A percentile compares a stretch with the other conserved stretches of the same genome.
phyloP scores from a whole-genome alignment of 2,113 vertebrate genomes.

The Pseudorasbora parva region DNA sequence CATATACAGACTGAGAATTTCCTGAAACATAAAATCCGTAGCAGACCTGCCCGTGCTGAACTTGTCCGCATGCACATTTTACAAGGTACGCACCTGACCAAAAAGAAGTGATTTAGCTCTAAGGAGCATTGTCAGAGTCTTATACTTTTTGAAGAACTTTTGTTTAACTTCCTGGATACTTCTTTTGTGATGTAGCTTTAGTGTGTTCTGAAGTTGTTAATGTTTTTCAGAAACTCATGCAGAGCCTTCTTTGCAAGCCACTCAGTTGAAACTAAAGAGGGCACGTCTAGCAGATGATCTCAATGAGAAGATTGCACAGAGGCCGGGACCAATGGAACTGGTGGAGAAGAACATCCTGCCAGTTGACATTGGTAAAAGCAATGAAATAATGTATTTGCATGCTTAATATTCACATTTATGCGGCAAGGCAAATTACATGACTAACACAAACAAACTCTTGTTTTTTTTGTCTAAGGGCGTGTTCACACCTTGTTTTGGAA shows the following conservation, averaged over 20 bases:
- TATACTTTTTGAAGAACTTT: too few species aligned
- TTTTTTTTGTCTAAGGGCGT: too few species aligned
- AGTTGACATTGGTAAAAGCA: constrained; percentile 85
- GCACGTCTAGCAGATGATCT: constrained; percentile 93
- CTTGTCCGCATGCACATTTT: constrained; percentile 99
- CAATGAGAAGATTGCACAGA: constrained; percentile 95
- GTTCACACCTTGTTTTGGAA: neutral
- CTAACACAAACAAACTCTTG: too few species aligned
- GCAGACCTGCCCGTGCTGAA: constrained; percentile 92
- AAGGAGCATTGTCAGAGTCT: neutral
- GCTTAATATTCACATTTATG: neutral
- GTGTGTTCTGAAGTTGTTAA: neutral
- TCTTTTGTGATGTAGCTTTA: neutral
- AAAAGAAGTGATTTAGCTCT: neutral
- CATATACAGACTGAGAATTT: constrained; percentile 93
- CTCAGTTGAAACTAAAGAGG: constrained; percentile 95
- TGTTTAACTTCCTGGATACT: neutral
- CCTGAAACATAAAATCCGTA: constrained; percentile 97
- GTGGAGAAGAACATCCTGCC: constrained; percentile 97
- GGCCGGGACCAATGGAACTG: constrained; percentile 96
- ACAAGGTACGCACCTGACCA: constrained; percentile 79
- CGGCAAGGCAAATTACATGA: neutral
- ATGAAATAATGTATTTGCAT: neutral
- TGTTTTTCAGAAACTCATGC: constrained; percentile 87
- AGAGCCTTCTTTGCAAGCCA: constrained; percentile 93